Base-by-base conservation (phyloP, 2,113 vertebrate genomes). In the Chaetodon trifascialis region DNA sequence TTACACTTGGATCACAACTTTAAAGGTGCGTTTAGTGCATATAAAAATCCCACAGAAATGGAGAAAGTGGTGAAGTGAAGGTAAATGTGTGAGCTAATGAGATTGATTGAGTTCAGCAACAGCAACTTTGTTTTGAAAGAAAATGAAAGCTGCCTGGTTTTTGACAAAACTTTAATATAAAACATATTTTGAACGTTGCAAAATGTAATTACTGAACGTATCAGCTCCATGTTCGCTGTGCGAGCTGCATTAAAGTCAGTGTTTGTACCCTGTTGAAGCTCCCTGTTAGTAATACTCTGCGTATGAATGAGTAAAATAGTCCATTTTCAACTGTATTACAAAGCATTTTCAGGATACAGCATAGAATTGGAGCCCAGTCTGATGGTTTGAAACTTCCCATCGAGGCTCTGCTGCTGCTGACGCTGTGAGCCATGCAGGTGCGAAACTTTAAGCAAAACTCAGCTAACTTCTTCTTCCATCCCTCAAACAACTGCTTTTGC, bases 391-490 rank as follows among this genome's bases (percentile, higher is more conserved):
- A 51, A 15, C 34, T 62, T 10, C 23, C 9, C 14, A 9, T 2
- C n/a, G 34, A 65, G 36, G 38, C 3, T 69, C 14, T 40, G 11
- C 36, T 75, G 8, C 42, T 17, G 51, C 66, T 21, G 17, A 23
- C 5, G 25, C 25, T 54, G 62, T 73, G 56, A 65, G 52, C 77
- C 47, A 38, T 9, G n/a, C 17, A 58, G n/a, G 7, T 0, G 0
- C 56, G 14, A 85, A 80, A 72, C 49, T 72, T 69, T 11, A 63
- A 5, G 64, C 42, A 47, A 7, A 87, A 59, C 44, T 42, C 34
- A 30, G 38, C 46, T 8, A 0, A 77, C 51, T 66, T 65, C 15
- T 75, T 49, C 16, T 14, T 60, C 76, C 65, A 10, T 79, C 7
- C 1, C 19, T 68, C 30, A 44, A 44, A 82, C 74, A 11, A 36